Evolutionary conservation across 2,113 vertebrate species (phyloP).

Genomic region (Drymodes brunneopygia): DNA sequence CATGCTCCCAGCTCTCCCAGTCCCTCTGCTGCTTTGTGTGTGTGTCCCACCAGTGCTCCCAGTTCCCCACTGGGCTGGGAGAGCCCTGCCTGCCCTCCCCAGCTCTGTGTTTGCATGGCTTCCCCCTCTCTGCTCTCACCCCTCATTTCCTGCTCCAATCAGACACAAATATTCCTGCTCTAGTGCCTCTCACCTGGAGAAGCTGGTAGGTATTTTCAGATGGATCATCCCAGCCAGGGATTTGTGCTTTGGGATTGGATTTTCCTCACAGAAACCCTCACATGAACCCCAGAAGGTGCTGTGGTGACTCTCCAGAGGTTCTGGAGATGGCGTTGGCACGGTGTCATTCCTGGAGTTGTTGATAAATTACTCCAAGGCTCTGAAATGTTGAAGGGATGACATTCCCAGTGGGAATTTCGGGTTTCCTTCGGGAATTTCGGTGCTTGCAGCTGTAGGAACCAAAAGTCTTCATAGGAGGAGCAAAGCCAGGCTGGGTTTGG

Average conservation of each 20-base stretch:
- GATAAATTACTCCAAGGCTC: not conserved
- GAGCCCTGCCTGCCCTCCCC: conserved; percentile 12
- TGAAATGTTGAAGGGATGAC: not conserved
- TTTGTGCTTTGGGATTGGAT: not conserved
- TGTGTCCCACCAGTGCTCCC: not conserved
- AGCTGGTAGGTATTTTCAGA: conserved; percentile 15
- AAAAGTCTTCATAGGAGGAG: not conserved
- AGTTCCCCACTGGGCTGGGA: not conserved
- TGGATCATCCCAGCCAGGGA: not conserved
- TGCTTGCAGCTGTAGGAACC: not conserved
- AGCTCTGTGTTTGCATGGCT: conserved; percentile 58
- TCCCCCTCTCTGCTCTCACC: not conserved
- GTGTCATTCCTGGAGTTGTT: not conserved
- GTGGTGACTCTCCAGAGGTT: not conserved
- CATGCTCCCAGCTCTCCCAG: not conserved
- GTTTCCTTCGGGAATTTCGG: not conserved
- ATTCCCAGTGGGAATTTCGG: not conserved
- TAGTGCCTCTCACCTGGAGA: not conserved
- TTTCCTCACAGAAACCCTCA: not conserved
- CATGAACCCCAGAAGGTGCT: conserved; percentile 11
- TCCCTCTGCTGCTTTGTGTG: not conserved
- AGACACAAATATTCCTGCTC: not conserved
- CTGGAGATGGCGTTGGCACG: not conserved
- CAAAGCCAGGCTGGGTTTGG: not conserved
- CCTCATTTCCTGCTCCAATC: not conserved